Evolutionary conservation across 2,888 invertebrate species (phyloP).

Genomic region (Drosophila koepferae): DNA sequence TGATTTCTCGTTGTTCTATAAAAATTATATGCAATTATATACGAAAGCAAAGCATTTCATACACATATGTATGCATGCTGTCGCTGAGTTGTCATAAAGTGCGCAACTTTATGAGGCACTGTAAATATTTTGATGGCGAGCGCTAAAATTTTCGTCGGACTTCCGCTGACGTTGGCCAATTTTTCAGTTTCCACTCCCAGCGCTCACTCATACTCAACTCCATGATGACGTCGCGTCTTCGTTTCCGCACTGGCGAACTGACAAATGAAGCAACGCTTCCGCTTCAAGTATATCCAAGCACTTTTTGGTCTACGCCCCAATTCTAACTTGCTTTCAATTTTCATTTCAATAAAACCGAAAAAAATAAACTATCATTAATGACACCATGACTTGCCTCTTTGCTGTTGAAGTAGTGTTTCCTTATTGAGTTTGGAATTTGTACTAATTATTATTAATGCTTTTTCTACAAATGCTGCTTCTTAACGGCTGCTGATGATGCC

Average conservation of each 20-base stretch:
- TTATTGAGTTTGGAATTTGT: constrained; percentile 24
- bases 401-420: constrained; percentile 8
- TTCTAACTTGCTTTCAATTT: constrained; percentile 43
- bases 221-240: constrained; percentile 19
- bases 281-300: constrained; percentile 37
- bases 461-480: constrained; percentile 45
- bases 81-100: constrained; percentile 61
- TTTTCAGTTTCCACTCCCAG: constrained; percentile 33
- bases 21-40: constrained; percentile 78
- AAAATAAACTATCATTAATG: constrained; percentile 47
- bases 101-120: constrained; percentile 64
- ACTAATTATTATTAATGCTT: constrained; percentile 77
- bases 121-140: constrained; percentile 76
- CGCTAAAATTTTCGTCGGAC: constrained; percentile 46
- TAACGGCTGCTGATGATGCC: constrained; percentile 27
- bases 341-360: constrained; percentile 29
- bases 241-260: constrained; percentile 40
- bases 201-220: constrained; percentile 19
- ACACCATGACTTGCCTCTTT: constrained; percentile 41
- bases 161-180: constrained; percentile 58
- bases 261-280: constrained; percentile 48
- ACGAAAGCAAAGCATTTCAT: constrained; percentile 17
- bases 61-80: background rate
- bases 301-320: constrained; percentile 38
- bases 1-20: constrained; percentile 62